Base-by-base conservation (phyloP, 2,113 vertebrate genomes). In the Phasianus colchicus region DNA sequence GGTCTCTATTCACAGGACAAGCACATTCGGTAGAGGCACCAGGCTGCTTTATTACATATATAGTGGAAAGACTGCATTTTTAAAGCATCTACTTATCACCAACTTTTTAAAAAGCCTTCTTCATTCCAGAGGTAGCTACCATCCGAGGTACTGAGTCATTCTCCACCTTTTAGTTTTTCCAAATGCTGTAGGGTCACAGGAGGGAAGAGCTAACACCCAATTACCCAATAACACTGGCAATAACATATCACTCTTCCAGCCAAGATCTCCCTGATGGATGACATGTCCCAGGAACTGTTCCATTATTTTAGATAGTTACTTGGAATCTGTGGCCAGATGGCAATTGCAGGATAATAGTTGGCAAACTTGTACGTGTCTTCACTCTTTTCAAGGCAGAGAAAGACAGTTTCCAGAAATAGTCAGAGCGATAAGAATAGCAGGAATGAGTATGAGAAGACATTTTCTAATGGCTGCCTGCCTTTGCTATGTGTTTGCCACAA, bases 401-500 rank as follows among this genome's bases (percentile, higher is more conserved):
- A 32, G 47, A 91, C 4, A 81, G 25, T 25, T 91, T 90, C 88
- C 90, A 90, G 65, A 95, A 96, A 92, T 88, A 96, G 1, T 72
- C 43, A 42, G 24, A 55, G 20, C 29, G 25, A 69, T 88, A 69
- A 93, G 92, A 91, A 84, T 73, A 83, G 70, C 32, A 85, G 45
- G 48, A 67, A 80, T 36, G 32, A 66, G 19, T 42, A 55, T 16
- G 27, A 78, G 71, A 94, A 88, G 58, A 22, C 58, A 91, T 87
- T 90, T 78, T 72, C 73, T 91, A 93, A 72, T 72, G 48, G 52
- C 67, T 90, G 29, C 50, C 55, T 81, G 69, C 72, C 69, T 87
- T 30, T 42, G 34, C 57, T 83, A 1, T 69, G 92, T 92, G 83
- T 94, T 77, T 1, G 0, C 85, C 65, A 77, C n/a, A 52, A 85